Base-by-base conservation (phyloP, 2,888 invertebrate genomes). In the Crocallis elinguaria region DNA sequence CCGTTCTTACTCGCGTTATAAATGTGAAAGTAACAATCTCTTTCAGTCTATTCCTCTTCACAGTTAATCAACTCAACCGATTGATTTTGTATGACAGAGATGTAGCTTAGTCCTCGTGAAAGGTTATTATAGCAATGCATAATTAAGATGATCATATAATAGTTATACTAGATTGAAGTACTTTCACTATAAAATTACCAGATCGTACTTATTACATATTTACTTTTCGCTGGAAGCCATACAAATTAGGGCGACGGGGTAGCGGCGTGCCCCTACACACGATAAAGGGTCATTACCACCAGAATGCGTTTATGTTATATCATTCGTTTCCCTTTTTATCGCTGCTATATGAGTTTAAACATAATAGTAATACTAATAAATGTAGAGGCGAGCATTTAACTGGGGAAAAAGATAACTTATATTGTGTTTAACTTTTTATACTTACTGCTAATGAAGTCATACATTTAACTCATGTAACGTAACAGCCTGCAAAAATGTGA, bases 261-360 rank as follows among this genome's bases (percentile, higher is more conserved):
- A 39, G 27, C 13, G 41, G 49, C 27, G 45, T 13, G 29, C 35
- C 55, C 49, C 45, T 21, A 42, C 49, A 39, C 49, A 46, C 52
- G 63, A 60, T 61, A 63, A 61, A 32, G 53, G 56, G 55, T 62
- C 60, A 56, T 64, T 64, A 62, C 46, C 58, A 43, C 41, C 48
- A 16, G 9, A 6, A 9, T 29, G 42, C 44, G 27, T 16, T 35
- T 12, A 23, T 23, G 30, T 43, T 56, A 51, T 51, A 49, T 29
- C 42, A 52, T 49, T 49, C 13, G 6, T 50, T 55, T 50, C 50
- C 51, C 37, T 48, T 56, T 41, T 49, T 59, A 58, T 60, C 48
- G 44, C 37, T 39, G 29, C 25, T 35, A 33, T 27, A 29, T 29
- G 33, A 32, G 17, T 33, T 42, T 13, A 21, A 43, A 43, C 21